Conservation (phyloP, 2,888 invertebrate genomes). For the Cephus rjabovi region DNA sequence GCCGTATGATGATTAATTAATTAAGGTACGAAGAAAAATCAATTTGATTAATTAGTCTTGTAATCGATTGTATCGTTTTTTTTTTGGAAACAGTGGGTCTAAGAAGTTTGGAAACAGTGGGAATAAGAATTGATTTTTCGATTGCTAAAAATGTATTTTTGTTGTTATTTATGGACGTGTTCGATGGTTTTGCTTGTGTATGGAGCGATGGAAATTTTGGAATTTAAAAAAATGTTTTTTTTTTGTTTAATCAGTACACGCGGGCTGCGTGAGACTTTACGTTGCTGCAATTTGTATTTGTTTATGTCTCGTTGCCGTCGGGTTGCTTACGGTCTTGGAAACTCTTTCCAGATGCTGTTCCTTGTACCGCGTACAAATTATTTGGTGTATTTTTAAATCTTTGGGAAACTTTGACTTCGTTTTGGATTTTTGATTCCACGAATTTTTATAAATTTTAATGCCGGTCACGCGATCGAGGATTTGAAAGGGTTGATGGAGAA, state of each 20-base stretch:
- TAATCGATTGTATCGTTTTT: no score
- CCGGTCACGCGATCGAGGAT: no score
- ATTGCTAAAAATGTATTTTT: not conserved
- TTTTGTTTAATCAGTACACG: not conserved
- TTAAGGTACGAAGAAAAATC: not conserved
- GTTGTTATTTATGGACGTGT: not conserved
- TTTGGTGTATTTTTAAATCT: not conserved
- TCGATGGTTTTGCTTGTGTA: not conserved
- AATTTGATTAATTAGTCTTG: not conserved
- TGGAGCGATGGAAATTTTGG: not conserved
- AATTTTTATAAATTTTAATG: no score
- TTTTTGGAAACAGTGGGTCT: not conserved
- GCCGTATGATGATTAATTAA: not conserved
- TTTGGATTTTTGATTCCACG: no score
- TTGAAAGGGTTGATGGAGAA: no score
- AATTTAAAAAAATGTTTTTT: not conserved
- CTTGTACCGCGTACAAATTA: not conserved
- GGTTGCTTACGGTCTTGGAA: not conserved
- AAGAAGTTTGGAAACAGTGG: not conserved
- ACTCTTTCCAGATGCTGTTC: not conserved
- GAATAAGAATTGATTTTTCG: not conserved
- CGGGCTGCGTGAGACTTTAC: not conserved
- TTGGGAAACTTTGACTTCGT: not conserved
- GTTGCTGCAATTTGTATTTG: not conserved
- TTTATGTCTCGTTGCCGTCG: not conserved